Conservation (phyloP, 1,140 invertebrate genomes). For the Meloidogyne hapla region DNA sequence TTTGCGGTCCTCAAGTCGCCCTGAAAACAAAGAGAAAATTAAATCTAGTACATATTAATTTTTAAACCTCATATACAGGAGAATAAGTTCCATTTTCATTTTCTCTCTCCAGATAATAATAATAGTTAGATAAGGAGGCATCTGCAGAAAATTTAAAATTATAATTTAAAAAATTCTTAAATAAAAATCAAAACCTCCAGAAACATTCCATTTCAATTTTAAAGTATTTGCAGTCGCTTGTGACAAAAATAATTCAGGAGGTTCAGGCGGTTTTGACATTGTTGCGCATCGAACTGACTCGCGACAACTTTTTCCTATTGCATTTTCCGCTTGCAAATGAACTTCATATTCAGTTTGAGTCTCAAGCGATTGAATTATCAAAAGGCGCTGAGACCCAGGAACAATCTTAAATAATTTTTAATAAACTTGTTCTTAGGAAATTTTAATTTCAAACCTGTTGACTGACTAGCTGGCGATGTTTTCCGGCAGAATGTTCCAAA, state of each 20-base stretch:
- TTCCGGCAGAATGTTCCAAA: slow-evolving; percentile 16
- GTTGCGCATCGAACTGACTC: slow-evolving; percentile 34
- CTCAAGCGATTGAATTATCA: slow-evolving; percentile 31
- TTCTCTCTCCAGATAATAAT: slow-evolving; percentile 57
- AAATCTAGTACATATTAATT: no score
- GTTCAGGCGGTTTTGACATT: slow-evolving; percentile 44
- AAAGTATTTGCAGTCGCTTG: slow-evolving; percentile 46
- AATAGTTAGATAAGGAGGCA: slow-evolving; percentile 16
- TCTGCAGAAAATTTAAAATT: slow-evolving; percentile 1
- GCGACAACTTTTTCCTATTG: slow-evolving; percentile 39
- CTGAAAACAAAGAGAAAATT: neutral
- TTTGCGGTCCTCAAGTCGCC: slow-evolving; percentile 52
- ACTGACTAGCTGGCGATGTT: slow-evolving; percentile 31
- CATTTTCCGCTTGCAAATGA: slow-evolving; percentile 42
- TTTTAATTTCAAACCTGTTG: slow-evolving; percentile 19
- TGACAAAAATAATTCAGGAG: slow-evolving; percentile 37
- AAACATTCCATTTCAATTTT: slow-evolving; percentile 54
- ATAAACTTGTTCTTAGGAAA: neutral
- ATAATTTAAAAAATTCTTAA: neutral
- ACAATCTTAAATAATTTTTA: slow-evolving; percentile 19
- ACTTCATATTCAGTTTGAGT: slow-evolving; percentile 39
- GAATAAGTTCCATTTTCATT: slow-evolving; percentile 57
- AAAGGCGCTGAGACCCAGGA: slow-evolving; percentile 15
- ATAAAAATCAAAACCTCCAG: neutral
- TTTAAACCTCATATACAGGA: slow-evolving; percentile 51